Base-by-base conservation (phyloP, 1,140 invertebrate species). In the Aradophagus sp. region DNA sequence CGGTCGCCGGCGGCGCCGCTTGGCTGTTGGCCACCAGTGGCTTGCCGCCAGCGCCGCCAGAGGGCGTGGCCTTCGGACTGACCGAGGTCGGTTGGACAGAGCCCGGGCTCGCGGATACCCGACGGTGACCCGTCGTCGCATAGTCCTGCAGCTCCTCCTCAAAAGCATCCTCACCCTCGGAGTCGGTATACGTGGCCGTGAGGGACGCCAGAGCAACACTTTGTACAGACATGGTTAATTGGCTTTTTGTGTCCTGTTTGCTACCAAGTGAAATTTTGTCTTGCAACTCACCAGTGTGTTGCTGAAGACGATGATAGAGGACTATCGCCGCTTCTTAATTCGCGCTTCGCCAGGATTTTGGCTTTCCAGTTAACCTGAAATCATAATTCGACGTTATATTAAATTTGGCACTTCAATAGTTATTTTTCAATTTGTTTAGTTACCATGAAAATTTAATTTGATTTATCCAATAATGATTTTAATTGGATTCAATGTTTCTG, bases 151-250 rank as follows among this genome's bases (percentile, higher is more conserved):
- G 84, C 32, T 89, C 87, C 58, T 90, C 89, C 73, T 92, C 89
- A 78, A 89, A 87, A 61, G 89, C 90, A 69, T 92, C 91, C 84
- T 93, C 93, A 32, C 91, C 92, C 84, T 94, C 93, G 1, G 92
- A 94, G 79, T 94, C 93, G 10, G 93, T 94, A 82, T 94, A 94
- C 32, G 91, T 93, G 14, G 92, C 92, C 36, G 92, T 93, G 68
- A 94, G 86, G 68, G 92, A 93, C 69, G 91, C 92, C 82, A 93
- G 84, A 61, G 92, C 91, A 81, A 84, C 75, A 80, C 83, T 85
- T 84, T 84, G 83, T 84, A 84, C 83, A 85, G 84, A 85, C 84
- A 86, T 86, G 59, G 79, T 84, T 86, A 84, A 73, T 86, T 84
- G 77, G 77, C 77, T 82, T 84, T 84, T n/a, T n/a, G 77, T 80